Base-by-base conservation (phyloP, 2,113 vertebrate genomes). In the Coryphaenoides rupestris region DNA sequence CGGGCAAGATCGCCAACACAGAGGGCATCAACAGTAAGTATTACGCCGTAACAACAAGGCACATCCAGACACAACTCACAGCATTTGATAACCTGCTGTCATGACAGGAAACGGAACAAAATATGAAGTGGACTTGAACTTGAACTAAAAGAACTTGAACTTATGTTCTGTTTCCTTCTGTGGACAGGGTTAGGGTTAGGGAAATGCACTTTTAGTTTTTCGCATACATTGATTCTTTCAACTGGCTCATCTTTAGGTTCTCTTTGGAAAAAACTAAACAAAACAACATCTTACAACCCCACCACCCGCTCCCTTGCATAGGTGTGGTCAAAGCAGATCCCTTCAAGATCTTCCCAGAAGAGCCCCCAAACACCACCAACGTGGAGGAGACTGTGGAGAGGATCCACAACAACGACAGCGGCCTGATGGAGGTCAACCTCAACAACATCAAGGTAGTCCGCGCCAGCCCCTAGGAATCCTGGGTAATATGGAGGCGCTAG, bases 361-460 rank as follows among this genome's bases (percentile, higher is more conserved):
- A 99, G 69, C 94, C 93, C 0, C 96, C 96, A 0, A 99, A 98
- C 63, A 83, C 92, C 70, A 98, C 95, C 66, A 91, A 99, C 3
- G 93, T 95, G 45, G 95, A 96, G 64, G 95, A 95, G 47, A 98
- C 95, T 0, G 85, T 99, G 69, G 79, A 63, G 72, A 91, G 90
- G 33, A 93, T 98, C 79, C 88, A 87, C 70, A 92, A 81, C 75
- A 92, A 98, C 0, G 94, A 97, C 68, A 89, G 84, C 52, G 69
- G 82, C 0, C 82, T 98, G 79, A 89, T 84, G 6, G 93, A 98
- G 0, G 93, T 98, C 83, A 99, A 99, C 90, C 92, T 99, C 66
- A 99, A 98, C 87, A 99, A 99, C 79, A 98, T 98, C 81, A 93
- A 94, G 95, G 96, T 95, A n/a, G n/a, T n/a, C n/a, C n/a, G n/a